These are phyloP conservation scores for Lamellibrachia columna DNA, from an alignment of 2,888 invertebrate genomes.

Conservation along the genomic window DNA sequence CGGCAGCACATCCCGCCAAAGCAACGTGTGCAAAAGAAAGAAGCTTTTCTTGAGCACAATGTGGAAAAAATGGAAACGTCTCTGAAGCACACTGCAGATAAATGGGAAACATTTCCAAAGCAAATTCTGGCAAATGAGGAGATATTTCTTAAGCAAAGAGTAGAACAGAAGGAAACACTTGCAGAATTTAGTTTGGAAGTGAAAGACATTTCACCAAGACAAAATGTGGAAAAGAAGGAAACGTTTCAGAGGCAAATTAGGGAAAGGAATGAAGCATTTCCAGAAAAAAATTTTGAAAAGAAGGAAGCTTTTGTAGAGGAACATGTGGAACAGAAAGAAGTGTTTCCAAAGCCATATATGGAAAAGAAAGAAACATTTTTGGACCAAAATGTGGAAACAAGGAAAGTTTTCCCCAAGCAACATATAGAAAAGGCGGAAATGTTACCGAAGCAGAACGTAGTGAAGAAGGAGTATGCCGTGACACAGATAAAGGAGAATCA, in stretches of 20 bases:
- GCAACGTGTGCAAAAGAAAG: not conserved
- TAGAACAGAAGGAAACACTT: not conserved
- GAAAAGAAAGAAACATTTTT: not conserved
- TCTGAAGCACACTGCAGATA: not conserved
- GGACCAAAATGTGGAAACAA: not conserved
- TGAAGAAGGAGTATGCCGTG: not conserved
- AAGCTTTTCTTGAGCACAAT: not conserved
- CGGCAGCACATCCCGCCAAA: not conserved
- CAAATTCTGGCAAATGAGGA: not conserved
- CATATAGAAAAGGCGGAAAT: not conserved
- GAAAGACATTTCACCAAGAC: not conserved
- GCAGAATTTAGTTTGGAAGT: not conserved
- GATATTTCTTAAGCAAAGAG: not conserved
- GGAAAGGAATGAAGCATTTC: not conserved
- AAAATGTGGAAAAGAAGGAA: not conserved
- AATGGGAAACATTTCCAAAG: not conserved
- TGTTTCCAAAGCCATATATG: not conserved
- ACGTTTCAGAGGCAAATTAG: not conserved
- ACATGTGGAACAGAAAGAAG: not conserved
- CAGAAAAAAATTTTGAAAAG: too few relatives aligned
- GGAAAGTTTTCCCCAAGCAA: not conserved
- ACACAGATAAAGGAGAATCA: not conserved
- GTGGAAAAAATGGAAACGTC: not conserved
- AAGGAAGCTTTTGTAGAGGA: not conserved
- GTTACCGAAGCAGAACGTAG: not conserved